Base-by-base conservation (phyloP, 2,797 vertebrate species). In the Rhabdomys pumilio region DNA sequence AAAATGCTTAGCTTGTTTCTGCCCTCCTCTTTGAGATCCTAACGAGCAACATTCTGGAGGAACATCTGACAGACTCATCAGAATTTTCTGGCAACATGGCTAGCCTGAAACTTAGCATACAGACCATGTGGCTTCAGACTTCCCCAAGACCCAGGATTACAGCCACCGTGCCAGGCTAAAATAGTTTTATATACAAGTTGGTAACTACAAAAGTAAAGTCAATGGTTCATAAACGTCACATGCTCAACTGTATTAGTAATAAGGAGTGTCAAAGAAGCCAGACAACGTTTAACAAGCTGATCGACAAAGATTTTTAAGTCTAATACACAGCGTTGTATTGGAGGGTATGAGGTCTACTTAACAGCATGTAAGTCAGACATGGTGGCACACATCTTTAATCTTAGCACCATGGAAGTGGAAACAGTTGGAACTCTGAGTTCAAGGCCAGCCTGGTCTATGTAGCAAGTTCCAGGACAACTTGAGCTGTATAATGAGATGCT, bases 61-160 rank as follows among this genome's bases (percentile, higher is more conserved):
- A 96, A 20, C 22, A 84, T 55, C 93, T 38, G 13, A 95, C 81
- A 63, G n/a, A 55, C 73, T 87, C 34, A 77, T 59, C 59, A 90
- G 53, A 94, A 94, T 81, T 86, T 84, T 67, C 55, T 76, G 55
- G 55, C 6, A 89, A 87, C 67, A 55, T 19, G 34, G 50, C 63
- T 72, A 24, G 50, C n/a, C 84, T 87, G 50, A 22, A 87, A 55
- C 34, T 72, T 53, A 72, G 22, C 22, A 87, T n/a, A n/a, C 11
- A 69, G 12, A 50, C 12, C 83, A 69, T 13, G 44, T 50, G 65
- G 31, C 47, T 34, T 86, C 65, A 55, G 14, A 87, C 3, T 50
- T 50, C 29, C 50, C 67, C 34, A 41, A 55, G 65, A 87, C 34
- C 13, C 65, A 69, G 10, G 22, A 72, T 55, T 57, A 55, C 34